A percentile compares a stretch with the other conserved stretches of the same genome.
Conservation (phyloP, 2,888 invertebrate species). For the Magallana nippona region DNA sequence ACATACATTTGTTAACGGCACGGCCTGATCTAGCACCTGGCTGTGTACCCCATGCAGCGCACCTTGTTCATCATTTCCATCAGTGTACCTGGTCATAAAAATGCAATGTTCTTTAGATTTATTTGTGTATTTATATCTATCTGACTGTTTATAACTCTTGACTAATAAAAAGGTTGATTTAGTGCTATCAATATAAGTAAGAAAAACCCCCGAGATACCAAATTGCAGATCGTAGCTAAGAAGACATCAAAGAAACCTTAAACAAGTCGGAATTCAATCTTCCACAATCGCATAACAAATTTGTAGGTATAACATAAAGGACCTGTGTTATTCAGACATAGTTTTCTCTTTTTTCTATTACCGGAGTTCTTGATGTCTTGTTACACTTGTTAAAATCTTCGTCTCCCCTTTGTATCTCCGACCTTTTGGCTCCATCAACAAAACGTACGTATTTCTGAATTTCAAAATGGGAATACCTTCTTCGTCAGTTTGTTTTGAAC, state of each 20-base stretch:
- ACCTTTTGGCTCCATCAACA: slow-evolving; percentile 25
- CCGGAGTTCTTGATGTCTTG: background rate
- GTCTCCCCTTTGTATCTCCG: background rate
- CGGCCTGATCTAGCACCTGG: background rate
- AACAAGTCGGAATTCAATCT: background rate
- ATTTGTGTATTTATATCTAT: slow-evolving; percentile 14
- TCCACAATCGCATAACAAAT: background rate
- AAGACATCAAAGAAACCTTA: slow-evolving; percentile 1
- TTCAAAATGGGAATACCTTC: slow-evolving; percentile 7
- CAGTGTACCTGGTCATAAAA: slow-evolving; percentile 7
- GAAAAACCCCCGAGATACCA: background rate
- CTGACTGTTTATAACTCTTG: slow-evolving; percentile 1
- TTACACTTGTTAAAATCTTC: background rate
- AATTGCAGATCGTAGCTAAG: background rate
- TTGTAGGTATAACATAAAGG: background rate
- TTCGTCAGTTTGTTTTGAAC: slow-evolving; percentile 9
- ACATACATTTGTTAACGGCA: background rate
- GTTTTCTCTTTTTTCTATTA: background rate
- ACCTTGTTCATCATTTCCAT: background rate
- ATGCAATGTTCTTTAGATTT: slow-evolving; percentile 14
- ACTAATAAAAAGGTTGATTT: background rate
- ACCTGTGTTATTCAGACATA: background rate
- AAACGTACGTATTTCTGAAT: slow-evolving; percentile 6
- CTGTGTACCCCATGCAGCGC: background rate
- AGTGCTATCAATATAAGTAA: background rate